Evolutionary conservation across 2,113 vertebrate species (phyloP).

Genomic region (Eudyptes chrysolophus): DNA sequence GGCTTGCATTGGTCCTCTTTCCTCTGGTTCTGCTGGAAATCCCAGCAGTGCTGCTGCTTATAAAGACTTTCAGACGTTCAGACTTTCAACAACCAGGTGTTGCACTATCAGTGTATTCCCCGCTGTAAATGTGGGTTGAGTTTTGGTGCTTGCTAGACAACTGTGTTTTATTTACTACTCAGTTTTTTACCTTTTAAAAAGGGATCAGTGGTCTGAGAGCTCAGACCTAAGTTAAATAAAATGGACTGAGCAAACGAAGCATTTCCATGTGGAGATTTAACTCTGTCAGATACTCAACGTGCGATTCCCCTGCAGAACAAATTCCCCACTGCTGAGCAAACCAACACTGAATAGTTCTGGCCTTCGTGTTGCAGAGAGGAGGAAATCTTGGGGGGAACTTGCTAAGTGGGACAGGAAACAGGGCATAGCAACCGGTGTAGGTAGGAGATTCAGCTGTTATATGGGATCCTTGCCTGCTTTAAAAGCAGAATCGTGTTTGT

Average conservation of each 20-base stretch:
- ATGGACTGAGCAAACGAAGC: background rate
- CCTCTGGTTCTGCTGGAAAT: background rate
- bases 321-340: background rate
- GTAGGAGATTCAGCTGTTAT: background rate
- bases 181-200: background rate
- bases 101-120: background rate
- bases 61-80: background rate
- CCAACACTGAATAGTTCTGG: background rate
- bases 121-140: background rate
- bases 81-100: background rate
- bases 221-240: background rate
- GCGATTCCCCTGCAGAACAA: background rate
- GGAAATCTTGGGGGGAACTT: background rate
- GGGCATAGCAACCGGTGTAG: accelerated
- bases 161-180: background rate
- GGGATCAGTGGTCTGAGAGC: background rate
- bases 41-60: background rate
- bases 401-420: background rate
- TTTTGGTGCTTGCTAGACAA: background rate
- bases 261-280: background rate
- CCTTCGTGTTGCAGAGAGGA: background rate
- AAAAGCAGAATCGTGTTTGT: background rate
- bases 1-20: background rate
- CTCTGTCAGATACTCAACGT: accelerated
- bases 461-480: background rate